Evolutionary conservation across 2,888 invertebrate genomes (phyloP), one percentile per base, ranked within the genome.

Genomic region (Nebria brevicollis): DNA sequence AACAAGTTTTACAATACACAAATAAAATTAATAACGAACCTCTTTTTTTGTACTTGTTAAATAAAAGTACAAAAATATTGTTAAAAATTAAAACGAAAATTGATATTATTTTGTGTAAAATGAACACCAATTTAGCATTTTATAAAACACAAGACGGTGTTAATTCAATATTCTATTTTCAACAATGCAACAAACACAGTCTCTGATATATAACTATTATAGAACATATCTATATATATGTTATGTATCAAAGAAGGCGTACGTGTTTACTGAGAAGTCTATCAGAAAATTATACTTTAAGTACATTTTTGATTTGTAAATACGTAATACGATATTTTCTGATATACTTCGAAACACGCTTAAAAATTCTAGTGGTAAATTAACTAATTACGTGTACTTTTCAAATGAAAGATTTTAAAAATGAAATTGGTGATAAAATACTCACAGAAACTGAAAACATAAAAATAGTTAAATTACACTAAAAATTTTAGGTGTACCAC

Each of bases 371-470:
- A 54, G 54, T 54, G 54, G 8, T 54, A 54, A 54, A 54, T 54
- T 54, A 54, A 54, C 54, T 13, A 54, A 7, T 13, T 54, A 54
- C 4, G 13, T 54, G 54, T 54, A 7, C n/a, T 54, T 11, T 54
- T 54, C 54, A 13, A 54, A 13, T 54, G 54, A 11, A 54, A 13
- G 4, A 54, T 54, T 54, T 54, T 54, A 1, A 54, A 54, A 70
- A 10, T 15, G 42, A 13, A 77, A 66, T 42, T 75, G 34, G 34
- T 34, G 34, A 20, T n/a, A 70, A 77, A 54, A 70, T 68, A 72
- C 13, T 20, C 15, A 72, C 6, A 72, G 65, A 64, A 13, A n/a
- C 34, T 72, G 72, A 64, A 70, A 72, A 8, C 64, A 64, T 72
- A 43, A 10, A 43, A 43, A 43, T 43, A 13, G 54, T 54, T 54